Conservation (phyloP, 2,113 vertebrate species). For the Oreochromis spilurus region DNA sequence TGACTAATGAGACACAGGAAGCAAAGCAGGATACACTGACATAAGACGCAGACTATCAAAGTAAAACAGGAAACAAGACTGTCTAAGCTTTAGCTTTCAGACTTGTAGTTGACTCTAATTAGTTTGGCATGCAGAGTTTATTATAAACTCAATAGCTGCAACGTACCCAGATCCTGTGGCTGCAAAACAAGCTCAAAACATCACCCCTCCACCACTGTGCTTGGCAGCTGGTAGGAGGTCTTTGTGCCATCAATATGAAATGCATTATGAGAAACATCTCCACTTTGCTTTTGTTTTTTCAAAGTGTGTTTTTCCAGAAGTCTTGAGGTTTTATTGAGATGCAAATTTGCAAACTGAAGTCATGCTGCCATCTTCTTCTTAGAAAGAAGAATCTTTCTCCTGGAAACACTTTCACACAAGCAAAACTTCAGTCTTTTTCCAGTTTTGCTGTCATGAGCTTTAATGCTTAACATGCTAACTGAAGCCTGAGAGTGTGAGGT, state of each 20-base stretch:
- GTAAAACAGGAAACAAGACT: background rate
- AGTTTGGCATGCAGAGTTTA: background rate
- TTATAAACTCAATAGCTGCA: background rate
- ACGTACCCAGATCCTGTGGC: fast-evolving
- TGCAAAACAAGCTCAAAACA: background rate
- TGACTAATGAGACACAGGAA: background rate
- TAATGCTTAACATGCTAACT: background rate
- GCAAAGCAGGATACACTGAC: background rate
- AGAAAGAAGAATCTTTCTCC: background rate
- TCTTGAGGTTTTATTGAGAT: fast-evolving
- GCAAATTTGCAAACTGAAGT: background rate
- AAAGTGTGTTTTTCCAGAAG: background rate
- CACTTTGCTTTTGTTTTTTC: background rate
- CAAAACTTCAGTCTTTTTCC: background rate
- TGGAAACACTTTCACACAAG: background rate
- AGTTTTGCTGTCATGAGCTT: background rate
- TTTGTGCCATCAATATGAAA: background rate
- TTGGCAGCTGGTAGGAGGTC: background rate
- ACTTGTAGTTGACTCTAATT: background rate
- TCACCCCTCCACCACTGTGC: background rate
- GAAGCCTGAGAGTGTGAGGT: background rate
- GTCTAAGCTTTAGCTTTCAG: background rate
- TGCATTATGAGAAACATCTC: background rate
- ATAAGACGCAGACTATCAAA: background rate
- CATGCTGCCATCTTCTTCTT: background rate